Conservation (phyloP, 1,140 invertebrate genomes). For the Eumaeus atala region DNA sequence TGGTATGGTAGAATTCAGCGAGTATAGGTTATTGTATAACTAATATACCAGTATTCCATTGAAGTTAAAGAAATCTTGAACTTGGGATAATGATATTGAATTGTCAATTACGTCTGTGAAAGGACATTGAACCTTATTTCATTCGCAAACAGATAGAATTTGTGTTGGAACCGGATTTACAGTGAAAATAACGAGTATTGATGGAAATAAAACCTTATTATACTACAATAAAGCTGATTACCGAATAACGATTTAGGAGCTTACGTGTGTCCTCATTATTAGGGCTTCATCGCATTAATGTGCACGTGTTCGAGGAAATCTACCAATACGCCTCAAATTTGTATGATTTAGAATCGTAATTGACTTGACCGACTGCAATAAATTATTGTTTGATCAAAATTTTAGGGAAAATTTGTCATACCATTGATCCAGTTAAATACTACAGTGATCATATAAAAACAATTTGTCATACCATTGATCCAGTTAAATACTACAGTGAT, state of each 20-base stretch:
- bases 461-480: no score
- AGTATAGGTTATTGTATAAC: no score
- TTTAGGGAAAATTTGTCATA: no score
- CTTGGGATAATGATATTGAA: not conserved
- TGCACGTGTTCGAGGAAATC: not conserved
- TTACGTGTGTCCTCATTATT: constrained; percentile 4
- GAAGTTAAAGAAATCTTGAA: constrained; percentile 1
- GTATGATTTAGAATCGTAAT: constrained; percentile 8
- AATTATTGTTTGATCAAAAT: no score
- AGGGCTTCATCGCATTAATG: constrained; percentile 9
- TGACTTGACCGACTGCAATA: no score
- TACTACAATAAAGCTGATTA: constrained; percentile 8
- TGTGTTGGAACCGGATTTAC: no score
- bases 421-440: no score
- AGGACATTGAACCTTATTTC: not conserved
- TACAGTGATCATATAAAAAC: no score
- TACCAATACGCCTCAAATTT: constrained; percentile 1
- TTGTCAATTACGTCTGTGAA: not conserved
- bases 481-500: no score
- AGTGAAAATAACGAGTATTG: not conserved
- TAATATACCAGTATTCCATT: no score
- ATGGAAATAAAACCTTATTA: constrained; percentile 6
- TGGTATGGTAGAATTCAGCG: no score
- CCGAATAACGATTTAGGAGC: constrained; percentile 7
- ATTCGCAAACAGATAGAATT: no score